These are phyloP conservation scores for Monodelphis domestica DNA, from an alignment of 2,797 vertebrate species.

Conservation along the genomic window DNA sequence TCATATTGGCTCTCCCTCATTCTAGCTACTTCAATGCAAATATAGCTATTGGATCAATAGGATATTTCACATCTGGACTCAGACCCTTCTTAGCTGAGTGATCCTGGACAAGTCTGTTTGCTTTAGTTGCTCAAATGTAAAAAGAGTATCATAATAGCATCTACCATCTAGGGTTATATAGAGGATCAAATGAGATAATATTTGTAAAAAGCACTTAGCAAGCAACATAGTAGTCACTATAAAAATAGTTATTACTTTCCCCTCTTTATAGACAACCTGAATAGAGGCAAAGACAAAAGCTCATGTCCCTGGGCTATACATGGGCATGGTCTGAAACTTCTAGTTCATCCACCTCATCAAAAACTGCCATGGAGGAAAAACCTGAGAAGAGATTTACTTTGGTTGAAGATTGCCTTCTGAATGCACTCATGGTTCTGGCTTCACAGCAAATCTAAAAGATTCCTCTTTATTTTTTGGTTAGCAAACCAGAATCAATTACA, in stretches of 20 bases:
- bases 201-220: background rate
- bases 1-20: background rate
- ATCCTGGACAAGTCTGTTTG: background rate
- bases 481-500: background rate
- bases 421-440: background rate
- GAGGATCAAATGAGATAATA: background rate
- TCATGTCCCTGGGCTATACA: background rate
- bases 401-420: background rate
- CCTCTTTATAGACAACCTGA: background rate
- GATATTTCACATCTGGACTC: background rate
- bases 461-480: background rate
- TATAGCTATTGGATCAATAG: background rate
- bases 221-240: background rate
- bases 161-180: background rate
- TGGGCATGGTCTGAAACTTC: background rate
- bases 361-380: background rate
- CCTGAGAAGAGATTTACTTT: background rate
- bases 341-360: background rate
- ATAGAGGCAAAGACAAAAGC: background rate
- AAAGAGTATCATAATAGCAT: background rate
- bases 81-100: background rate
- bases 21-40: background rate
- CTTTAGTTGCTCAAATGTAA: background rate
- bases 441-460: background rate
- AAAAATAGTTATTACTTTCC: background rate